Conservation (phyloP, 2,888 invertebrate genomes). For the Caenorhabditis sp. region DNA sequence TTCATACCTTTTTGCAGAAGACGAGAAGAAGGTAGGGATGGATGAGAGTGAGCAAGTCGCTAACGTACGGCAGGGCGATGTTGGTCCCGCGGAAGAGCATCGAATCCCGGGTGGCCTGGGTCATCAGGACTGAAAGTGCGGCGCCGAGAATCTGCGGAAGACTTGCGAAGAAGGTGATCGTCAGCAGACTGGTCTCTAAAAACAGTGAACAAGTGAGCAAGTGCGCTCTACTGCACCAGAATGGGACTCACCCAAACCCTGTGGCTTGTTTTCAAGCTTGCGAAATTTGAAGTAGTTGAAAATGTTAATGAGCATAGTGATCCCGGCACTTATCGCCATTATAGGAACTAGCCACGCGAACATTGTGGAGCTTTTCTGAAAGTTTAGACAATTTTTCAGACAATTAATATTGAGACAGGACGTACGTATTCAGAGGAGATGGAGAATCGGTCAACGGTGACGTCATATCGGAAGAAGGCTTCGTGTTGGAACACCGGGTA, state of each 20-base stretch:
- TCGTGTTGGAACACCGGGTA: slow-evolving; percentile 5
- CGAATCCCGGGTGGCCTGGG: not conserved
- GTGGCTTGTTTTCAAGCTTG: not conserved
- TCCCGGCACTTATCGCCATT: not conserved
- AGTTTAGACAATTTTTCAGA: not conserved
- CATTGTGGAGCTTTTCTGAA: slow-evolving; percentile 12
- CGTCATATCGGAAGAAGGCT: slow-evolving; percentile 10
- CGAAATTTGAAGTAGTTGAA: not conserved
- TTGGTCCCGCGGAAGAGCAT: slow-evolving; percentile 5
- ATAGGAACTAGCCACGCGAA: slow-evolving; percentile 1
- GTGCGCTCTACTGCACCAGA: not conserved
- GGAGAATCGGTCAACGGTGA: not conserved
- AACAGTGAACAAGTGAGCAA: not conserved
- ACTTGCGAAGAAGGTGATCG: not conserved
- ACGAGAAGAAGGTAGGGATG: slow-evolving; percentile 14
- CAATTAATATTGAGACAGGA: not conserved
- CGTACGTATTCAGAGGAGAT: slow-evolving; percentile 7
- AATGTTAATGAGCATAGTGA: not conserved
- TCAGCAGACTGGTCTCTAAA: slow-evolving; percentile 8
- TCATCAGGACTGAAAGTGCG: not conserved
- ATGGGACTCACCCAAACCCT: not conserved
- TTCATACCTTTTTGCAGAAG: slow-evolving; percentile 20
- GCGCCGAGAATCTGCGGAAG: not conserved
- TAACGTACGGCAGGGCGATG: slow-evolving; percentile 11
- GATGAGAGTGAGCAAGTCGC: slow-evolving; percentile 14